phyloP scores from a whole-genome alignment of 1,140 invertebrate species.

The fruit fly (Drosophila melanogaster) region DNA sequence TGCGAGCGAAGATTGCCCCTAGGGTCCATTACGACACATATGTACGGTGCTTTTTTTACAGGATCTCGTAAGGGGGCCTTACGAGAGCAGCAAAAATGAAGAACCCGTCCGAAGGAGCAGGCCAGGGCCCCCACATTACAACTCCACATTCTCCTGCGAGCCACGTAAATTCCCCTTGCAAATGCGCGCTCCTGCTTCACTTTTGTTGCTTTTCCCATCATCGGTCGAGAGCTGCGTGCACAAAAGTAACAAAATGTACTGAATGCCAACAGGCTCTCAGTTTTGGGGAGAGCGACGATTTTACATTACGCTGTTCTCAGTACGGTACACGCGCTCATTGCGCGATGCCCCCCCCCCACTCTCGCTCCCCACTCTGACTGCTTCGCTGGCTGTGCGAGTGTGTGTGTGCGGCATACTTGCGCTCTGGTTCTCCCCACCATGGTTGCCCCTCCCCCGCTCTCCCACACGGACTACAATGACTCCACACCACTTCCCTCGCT shows the following conservation, averaged over 20 bases:
- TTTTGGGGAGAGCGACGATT: slow-evolving; percentile 60
- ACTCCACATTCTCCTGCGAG: slow-evolving; percentile 32
- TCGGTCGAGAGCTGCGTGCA: slow-evolving; percentile 64
- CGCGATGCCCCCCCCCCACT: slow-evolving; percentile 40
- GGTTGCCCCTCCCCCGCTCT: slow-evolving; percentile 16
- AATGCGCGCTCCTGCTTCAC: slow-evolving; percentile 10
- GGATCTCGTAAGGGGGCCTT: slow-evolving; percentile 27
- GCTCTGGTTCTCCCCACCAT: slow-evolving; percentile 49
- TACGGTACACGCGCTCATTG: slow-evolving; percentile 75
- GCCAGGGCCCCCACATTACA: slow-evolving; percentile 14
- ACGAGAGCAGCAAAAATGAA: neutral
- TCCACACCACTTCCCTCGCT: slow-evolving; percentile 55
- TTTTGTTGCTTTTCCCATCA: slow-evolving; percentile 22
- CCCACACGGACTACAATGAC: slow-evolving; percentile 65
- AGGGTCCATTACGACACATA: slow-evolving; percentile 71
- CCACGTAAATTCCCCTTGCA: slow-evolving; percentile 15
- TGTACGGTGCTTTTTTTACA: slow-evolving; percentile 37
- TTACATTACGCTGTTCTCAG: slow-evolving; percentile 78
- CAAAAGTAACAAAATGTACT: slow-evolving; percentile 85
- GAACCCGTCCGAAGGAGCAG: neutral
- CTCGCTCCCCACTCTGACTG: slow-evolving; percentile 10
- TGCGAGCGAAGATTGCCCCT: slow-evolving; percentile 76
- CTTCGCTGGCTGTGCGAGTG: slow-evolving; percentile 23
- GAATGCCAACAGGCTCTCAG: slow-evolving; percentile 83
- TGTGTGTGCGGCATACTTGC: slow-evolving; percentile 64